Evolutionary conservation across 2,888 invertebrate genomes (phyloP), one percentile per base, ranked within the genome.

Genomic region (Drosophila recens): DNA sequence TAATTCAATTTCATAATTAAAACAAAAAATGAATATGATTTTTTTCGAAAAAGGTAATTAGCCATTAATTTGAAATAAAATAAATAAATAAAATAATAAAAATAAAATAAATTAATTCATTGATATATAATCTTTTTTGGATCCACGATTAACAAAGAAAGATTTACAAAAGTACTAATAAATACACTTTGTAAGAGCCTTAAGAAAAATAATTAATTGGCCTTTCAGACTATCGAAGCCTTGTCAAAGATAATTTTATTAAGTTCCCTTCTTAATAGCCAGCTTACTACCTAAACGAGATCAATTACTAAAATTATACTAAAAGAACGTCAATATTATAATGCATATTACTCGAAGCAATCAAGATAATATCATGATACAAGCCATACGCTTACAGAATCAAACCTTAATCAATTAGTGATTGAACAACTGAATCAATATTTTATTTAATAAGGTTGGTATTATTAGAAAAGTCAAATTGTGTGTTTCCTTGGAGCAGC

Each of bases 1-100:
- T 11, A 58, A 59, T 51, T 65, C 1, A 49, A 51, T 65, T 51
- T 34, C 4, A 40, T 65, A 49, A 43, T 65, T 65, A 27, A 27
- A 59, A 8, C 8, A 6, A 30, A 30, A 30, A 30, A 1, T 0
- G 45, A n/a, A 51, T 51, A 33, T 20, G 38, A 48, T 27, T 46
- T 9, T 9, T n/a, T 27, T 40, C 6, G 15, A 15, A 8, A 17
- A 10, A 45, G 20, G 53, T n/a, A 33, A 45, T 53, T 45, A 23
- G 0, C 17, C 36, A 36, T 45, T 17, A n/a, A n/a, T n/a, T n/a
- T n/a, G n/a, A n/a, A n/a, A n/a, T n/a, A n/a, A n/a, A n/a, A n/a
- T n/a, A n/a, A n/a, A n/a, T n/a, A n/a, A n/a, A n/a, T n/a, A n/a
- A n/a, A n/a, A n/a, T n/a, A n/a, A n/a, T n/a, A n/a, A n/a, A n/a